Conservation (phyloP, 2,113 vertebrate species). For the Rhinoderma darwinii region DNA sequence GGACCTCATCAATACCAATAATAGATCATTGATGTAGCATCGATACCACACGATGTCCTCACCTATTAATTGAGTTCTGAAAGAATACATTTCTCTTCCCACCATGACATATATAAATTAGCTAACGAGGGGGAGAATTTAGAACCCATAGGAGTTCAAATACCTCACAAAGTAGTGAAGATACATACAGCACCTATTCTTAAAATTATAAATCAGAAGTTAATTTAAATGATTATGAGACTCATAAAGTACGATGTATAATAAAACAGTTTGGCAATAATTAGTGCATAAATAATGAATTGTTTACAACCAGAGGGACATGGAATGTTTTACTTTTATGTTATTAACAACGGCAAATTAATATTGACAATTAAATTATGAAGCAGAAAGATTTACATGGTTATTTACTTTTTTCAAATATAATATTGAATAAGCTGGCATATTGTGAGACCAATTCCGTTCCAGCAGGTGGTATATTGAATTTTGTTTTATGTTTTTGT, state of each 20-base stretch:
- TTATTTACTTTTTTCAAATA: conserved; percentile 21
- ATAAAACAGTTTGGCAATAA: conserved; percentile 50
- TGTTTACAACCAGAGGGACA: conserved; percentile 10
- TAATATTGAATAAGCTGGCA: conserved; percentile 1
- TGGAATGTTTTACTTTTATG: conserved; percentile 17
- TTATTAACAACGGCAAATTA: conserved; percentile 46
- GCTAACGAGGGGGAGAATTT: too few species aligned
- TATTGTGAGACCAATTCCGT: not conserved
- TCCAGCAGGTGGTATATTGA: conserved; percentile 33
- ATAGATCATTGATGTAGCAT: too few species aligned
- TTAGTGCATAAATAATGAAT: conserved; percentile 52
- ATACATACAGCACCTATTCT: not conserved
- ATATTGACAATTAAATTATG: conserved; percentile 47
- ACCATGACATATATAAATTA: too few species aligned
- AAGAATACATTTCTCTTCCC: too few species aligned
- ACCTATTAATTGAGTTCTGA: too few species aligned
- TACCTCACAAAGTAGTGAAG: not conserved
- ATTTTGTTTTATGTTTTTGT: conserved; percentile 27
- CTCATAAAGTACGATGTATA: conserved; percentile 4
- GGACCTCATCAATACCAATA: too few species aligned
- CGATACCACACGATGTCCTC: too few species aligned
- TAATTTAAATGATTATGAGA: conserved; percentile 33
- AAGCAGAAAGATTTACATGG: not conserved
- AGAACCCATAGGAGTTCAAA: too few species aligned
- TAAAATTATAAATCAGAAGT: conserved; percentile 35